Evolutionary conservation across 92 coral and sea anemone species (phyloP).

Genomic region (Zoanthus sansibaricus): DNA sequence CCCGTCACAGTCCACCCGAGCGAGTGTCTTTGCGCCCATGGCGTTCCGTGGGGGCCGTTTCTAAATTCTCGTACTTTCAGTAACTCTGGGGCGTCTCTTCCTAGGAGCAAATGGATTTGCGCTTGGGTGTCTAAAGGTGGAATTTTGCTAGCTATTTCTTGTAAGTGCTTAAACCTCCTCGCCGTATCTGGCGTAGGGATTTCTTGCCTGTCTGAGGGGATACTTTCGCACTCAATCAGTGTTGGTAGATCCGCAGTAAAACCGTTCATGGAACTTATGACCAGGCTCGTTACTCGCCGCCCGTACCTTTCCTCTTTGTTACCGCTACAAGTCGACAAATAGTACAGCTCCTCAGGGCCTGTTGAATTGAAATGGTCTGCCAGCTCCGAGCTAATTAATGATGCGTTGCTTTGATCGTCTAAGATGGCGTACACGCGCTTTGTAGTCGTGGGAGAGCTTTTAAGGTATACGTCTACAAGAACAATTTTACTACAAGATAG

Average conservation of each 20-base stretch:
- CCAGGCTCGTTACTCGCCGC: constrained; percentile 35
- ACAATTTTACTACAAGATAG: constrained; percentile 51
- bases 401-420: constrained; percentile 47
- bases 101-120: constrained; percentile 47
- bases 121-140: constrained; percentile 51
- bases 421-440: constrained; percentile 36
- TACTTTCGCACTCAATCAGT: constrained; percentile 49
- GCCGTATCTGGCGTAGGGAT: constrained; percentile 57
- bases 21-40: constrained; percentile 59
- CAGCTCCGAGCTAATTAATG: constrained; percentile 36
- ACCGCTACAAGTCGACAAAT: constrained; percentile 24
- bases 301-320: constrained; percentile 40
- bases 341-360: constrained; percentile 38
- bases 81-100: constrained; percentile 61
- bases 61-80: constrained; percentile 57
- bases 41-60: constrained; percentile 63
- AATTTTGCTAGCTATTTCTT: constrained; percentile 45
- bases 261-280: constrained; percentile 26
- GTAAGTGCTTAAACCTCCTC: constrained; percentile 50
- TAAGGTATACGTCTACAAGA: constrained; percentile 44
- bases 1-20: constrained; percentile 54
- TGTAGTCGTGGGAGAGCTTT: constrained; percentile 14
- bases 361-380: constrained; percentile 32
- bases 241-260: constrained; percentile 39
- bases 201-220: constrained; percentile 46